Conservation (phyloP, 2,888 invertebrate species). For the Crepidodera aurea region DNA sequence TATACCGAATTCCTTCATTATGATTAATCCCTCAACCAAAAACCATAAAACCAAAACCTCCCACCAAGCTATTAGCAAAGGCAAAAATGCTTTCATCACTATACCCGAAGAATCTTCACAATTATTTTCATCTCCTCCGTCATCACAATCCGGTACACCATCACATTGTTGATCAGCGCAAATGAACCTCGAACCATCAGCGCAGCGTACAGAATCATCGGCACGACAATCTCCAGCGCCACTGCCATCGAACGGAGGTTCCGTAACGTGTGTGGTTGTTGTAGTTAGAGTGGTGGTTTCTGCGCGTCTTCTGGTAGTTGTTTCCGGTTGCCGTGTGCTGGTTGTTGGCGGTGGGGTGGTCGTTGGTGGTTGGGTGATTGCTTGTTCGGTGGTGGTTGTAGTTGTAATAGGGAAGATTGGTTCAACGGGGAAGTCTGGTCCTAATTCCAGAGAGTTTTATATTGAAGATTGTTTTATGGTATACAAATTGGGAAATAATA, state of each 20-base stretch:
- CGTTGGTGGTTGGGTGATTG: conserved; percentile 21
- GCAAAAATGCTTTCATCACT: background rate
- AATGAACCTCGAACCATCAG: conserved; percentile 65
- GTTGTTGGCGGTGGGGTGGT: conserved; percentile 28
- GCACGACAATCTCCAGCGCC: conserved; percentile 60
- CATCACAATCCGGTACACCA: conserved; percentile 69
- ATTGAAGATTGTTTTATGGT: no score
- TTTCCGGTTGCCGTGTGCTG: conserved; percentile 7
- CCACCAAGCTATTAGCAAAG: conserved; percentile 7
- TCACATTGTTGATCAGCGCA: conserved; percentile 70
- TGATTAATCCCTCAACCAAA: no score
- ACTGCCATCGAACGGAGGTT: conserved; percentile 39
- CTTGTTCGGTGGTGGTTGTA: conserved; percentile 19
- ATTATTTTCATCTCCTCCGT: conserved; percentile 68
- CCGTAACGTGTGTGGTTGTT: conserved; percentile 18
- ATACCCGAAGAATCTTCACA: background rate
- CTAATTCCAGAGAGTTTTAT: no score
- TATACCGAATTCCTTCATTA: no score
- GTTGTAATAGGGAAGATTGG: conserved; percentile 24
- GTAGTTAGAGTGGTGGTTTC: conserved; percentile 35
- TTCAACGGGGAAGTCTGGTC: no score
- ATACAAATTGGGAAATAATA: no score
- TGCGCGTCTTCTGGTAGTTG: conserved; percentile 17
- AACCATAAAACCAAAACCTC: no score
- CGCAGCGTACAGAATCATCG: conserved; percentile 65